Evolutionary conservation across 1,140 invertebrate genomes (phyloP).

Genomic region (Elysia chlorotica): DNA sequence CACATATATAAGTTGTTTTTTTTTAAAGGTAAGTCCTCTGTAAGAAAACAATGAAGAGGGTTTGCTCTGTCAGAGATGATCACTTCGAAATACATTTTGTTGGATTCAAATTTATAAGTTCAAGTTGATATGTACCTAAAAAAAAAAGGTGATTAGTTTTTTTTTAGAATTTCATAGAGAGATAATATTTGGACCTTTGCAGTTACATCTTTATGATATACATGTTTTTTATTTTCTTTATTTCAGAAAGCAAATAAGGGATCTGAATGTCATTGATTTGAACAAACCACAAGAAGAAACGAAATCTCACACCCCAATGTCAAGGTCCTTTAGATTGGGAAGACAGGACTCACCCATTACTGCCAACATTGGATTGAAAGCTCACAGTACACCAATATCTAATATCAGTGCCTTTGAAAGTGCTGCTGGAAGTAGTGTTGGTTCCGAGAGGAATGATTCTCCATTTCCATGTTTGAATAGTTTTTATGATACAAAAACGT

Average conservation of each 20-base stretch:
- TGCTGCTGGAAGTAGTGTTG: background rate
- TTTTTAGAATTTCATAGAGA: too few relatives aligned
- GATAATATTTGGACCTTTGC: background rate
- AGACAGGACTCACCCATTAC: background rate
- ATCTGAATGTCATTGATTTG: slow-evolving; percentile 21
- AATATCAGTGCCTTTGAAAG: background rate
- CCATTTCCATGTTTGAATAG: too few relatives aligned
- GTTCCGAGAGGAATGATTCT: too few relatives aligned
- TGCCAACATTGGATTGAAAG: background rate
- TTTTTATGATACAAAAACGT: too few relatives aligned
- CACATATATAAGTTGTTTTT: too few relatives aligned
- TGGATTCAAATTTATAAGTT: too few relatives aligned
- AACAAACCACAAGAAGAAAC: slow-evolving; percentile 8
- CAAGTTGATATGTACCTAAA: too few relatives aligned
- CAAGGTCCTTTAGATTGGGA: background rate
- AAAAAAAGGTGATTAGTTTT: too few relatives aligned
- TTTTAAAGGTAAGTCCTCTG: too few relatives aligned
- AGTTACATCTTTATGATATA: background rate
- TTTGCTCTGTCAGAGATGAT: too few relatives aligned
- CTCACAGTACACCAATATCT: slow-evolving; percentile 10
- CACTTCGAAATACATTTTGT: too few relatives aligned
- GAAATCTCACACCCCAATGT: background rate
- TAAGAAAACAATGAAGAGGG: too few relatives aligned
- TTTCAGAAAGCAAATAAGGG: slow-evolving; percentile 30
- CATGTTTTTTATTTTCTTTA: background rate